Evolutionary conservation across 2,797 vertebrate genomes (phyloP), one percentile per base, ranked within the genome.

Genomic region (Alauda arvensis): DNA sequence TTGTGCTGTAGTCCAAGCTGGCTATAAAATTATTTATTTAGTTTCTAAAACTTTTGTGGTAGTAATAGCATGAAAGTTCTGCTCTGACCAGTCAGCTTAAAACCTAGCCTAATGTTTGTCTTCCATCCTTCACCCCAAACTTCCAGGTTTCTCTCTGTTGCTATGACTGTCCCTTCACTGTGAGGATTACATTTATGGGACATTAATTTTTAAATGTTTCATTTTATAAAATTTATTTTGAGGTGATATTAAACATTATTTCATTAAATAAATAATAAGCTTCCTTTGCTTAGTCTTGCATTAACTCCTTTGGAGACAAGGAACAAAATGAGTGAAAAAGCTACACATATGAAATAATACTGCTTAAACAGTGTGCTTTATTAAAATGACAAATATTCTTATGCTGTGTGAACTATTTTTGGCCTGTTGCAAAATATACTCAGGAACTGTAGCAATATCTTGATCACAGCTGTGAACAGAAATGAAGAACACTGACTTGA

Each of bases 391-490:
- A 55, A 81, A 84, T 84, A 43, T 33, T 69, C 77, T 59, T 46
- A 68, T 9, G 5, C 83, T 15, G 45, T 49, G 61, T 25, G 11
- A 90, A 89, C 88, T 96, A 85, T 80, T 96, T 95, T 74, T 89
- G 95, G 95, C 95, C 95, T 95, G 90, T 94, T 96, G 96, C 93
- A 96, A 95, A 96, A 93, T 80, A 75, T 0, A 49, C 67, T 51
- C 91, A 95, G 94, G 84, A 94, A 91, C 95, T 90, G 87, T 68
- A 77, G 92, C 91, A 92, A 87, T 59, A 61, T 52, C 85, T 89
- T 52, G 81, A 83, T 77, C 46, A 81, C 87, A 94, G 92, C 83
- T 92, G 86, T 23, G 77, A 76, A 79, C 10, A 77, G 55, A 67
- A 75, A 86, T 1, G 43, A 84, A 90, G 91, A 89, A 26, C 46